Conservation (phyloP, 2,113 vertebrate genomes). For the Rhinolophus ferrumequinum region DNA sequence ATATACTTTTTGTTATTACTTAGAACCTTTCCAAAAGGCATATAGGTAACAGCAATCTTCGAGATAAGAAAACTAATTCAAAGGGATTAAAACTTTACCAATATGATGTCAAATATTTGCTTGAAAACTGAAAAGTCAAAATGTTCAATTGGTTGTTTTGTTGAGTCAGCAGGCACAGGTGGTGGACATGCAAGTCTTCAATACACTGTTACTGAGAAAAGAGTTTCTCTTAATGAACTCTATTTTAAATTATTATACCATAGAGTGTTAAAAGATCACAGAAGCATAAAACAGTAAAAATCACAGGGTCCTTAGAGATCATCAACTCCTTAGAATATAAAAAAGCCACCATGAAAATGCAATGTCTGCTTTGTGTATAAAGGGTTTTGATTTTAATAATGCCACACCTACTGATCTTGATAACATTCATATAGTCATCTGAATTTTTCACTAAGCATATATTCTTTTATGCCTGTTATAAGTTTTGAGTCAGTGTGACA, state of each 20-base stretch:
- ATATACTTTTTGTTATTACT: constrained; percentile 67
- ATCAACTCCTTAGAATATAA: background rate
- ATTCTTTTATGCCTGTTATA: background rate
- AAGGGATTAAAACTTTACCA: constrained; percentile 75
- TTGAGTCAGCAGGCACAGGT: constrained; percentile 2
- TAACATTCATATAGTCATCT: background rate
- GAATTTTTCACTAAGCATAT: background rate
- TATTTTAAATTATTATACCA: background rate
- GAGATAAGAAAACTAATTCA: constrained; percentile 78
- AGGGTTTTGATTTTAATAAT: background rate
- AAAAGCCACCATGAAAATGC: background rate
- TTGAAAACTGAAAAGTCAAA: constrained; percentile 63
- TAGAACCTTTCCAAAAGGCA: constrained; percentile 65
- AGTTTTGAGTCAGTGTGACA: background rate
- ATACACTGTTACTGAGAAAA: background rate
- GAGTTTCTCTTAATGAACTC: background rate
- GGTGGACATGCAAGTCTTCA: background rate
- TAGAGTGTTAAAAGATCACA: background rate
- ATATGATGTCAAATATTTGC: constrained; percentile 73
- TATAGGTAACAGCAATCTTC: constrained; percentile 71
- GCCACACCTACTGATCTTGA: background rate
- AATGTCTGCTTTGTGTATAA: background rate
- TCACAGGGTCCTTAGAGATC: background rate
- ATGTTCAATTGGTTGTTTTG: constrained; percentile 50
- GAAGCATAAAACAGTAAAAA: background rate